Conservation (phyloP, 2,113 vertebrate species). For the Indicator indicator region DNA sequence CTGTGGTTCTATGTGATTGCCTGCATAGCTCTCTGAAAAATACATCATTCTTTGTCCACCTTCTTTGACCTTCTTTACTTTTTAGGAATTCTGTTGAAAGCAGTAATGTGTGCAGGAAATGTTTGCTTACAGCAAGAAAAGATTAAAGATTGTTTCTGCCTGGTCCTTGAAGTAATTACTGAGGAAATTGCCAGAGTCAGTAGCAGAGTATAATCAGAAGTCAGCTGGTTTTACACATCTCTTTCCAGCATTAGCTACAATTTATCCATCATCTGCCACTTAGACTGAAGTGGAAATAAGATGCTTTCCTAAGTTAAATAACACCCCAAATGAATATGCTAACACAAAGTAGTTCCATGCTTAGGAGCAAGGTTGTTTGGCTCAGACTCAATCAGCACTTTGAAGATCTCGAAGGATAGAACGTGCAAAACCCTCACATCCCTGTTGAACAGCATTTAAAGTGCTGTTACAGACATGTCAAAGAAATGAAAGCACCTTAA, state of each 20-base stretch:
- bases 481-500: not conserved
- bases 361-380: not conserved
- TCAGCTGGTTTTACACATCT: not conserved
- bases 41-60: not conserved
- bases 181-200: not conserved
- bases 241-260: not conserved
- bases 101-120: not conserved
- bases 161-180: conserved; percentile 9
- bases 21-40: not conserved
- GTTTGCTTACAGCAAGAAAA: conserved; percentile 6
- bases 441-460: not conserved
- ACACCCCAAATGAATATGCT: not conserved
- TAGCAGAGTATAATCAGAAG: not conserved
- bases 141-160: conserved; percentile 5
- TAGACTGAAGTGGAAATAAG: conserved; percentile 18
- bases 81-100: conserved; percentile 3
- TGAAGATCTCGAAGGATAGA: not conserved
- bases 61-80: conserved; percentile 1
- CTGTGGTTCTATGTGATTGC: not conserved
- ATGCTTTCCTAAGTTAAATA: not conserved
- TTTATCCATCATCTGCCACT: conserved; percentile 37
- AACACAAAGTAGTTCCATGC: not conserved
- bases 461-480: not conserved
- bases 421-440: not conserved
- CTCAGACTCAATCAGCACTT: not conserved